These are phyloP conservation scores for Drosophila affinis DNA, from an alignment of 2,888 invertebrate genomes.

Conservation along the genomic window DNA sequence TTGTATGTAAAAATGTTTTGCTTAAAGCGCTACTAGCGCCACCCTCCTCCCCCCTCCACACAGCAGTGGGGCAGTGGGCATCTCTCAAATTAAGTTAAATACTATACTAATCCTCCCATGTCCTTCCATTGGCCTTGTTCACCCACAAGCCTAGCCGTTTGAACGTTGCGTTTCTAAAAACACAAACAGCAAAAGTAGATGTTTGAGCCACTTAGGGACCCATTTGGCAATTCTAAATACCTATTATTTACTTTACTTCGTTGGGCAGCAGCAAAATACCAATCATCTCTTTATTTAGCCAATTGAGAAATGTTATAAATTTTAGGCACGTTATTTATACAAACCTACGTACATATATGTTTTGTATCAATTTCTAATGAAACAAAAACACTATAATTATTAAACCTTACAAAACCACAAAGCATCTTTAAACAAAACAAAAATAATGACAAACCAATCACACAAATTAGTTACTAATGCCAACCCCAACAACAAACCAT, in stretches of 20 bases:
- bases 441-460: conserved; percentile 54
- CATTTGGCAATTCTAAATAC: conserved; percentile 65
- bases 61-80: neutral
- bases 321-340: conserved; percentile 74
- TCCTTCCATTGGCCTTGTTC: conserved; percentile 55
- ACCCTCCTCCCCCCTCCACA: neutral
- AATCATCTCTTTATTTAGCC: conserved; percentile 71
- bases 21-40: conserved; percentile 39
- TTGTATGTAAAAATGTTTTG: conserved; percentile 51
- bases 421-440: conserved; percentile 22
- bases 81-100: conserved; percentile 60
- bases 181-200: conserved; percentile 5
- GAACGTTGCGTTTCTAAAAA: conserved; percentile 50
- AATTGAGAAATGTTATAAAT: conserved; percentile 72
- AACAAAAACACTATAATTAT: conserved; percentile 46
- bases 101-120: conserved; percentile 55
- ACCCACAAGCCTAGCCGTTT: conserved; percentile 18
- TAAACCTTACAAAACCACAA: conserved; percentile 22
- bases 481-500: conserved; percentile 29
- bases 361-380: conserved; percentile 64
- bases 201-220: conserved; percentile 43
- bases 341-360: conserved; percentile 43
- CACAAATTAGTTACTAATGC: conserved; percentile 52
- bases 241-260: conserved; percentile 50
- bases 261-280: conserved; percentile 68